Conservation (phyloP, 2,888 invertebrate species). For the Eurytoma adleriae region DNA sequence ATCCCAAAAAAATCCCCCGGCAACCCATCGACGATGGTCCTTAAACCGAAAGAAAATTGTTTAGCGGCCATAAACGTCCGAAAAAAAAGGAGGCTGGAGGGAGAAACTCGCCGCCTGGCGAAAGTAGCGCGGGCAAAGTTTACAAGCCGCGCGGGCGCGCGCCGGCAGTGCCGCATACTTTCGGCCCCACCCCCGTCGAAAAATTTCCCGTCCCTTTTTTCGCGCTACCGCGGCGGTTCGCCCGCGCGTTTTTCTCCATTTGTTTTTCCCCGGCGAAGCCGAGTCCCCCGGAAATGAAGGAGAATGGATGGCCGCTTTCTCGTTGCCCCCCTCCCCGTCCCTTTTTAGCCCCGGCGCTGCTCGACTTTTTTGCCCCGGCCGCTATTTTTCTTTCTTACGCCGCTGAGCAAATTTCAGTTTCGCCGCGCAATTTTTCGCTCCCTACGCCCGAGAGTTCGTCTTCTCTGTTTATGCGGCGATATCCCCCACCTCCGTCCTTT, state of each 20-base stretch:
- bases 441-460: background rate
- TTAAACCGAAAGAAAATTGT: slow-evolving; percentile 21
- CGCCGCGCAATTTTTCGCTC: slow-evolving; percentile 37
- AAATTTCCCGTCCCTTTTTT: slow-evolving; percentile 22
- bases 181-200: slow-evolving; percentile 5
- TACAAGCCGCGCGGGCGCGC: slow-evolving; percentile 8
- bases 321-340: slow-evolving; percentile 44
- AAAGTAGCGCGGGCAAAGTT: slow-evolving; percentile 15
- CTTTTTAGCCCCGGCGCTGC: slow-evolving; percentile 11
- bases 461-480: slow-evolving; percentile 19
- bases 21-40: background rate
- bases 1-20: background rate
- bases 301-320: slow-evolving; percentile 50
- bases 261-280: slow-evolving; percentile 36
- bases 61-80: slow-evolving; percentile 25
- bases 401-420: slow-evolving; percentile 44
- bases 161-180: too few relatives aligned
- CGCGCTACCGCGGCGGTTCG: too few relatives aligned
- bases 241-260: slow-evolving; percentile 46
- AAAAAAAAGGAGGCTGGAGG: background rate
- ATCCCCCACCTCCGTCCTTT: background rate
- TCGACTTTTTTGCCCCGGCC: slow-evolving; percentile 21
- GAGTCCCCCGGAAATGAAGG: slow-evolving; percentile 51
- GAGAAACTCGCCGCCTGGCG: background rate
- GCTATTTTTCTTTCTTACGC: slow-evolving; percentile 54